Base-by-base conservation (phyloP, 37 sponge, comb jelly and placozoan species). In the Amphimedon queenslandica region DNA sequence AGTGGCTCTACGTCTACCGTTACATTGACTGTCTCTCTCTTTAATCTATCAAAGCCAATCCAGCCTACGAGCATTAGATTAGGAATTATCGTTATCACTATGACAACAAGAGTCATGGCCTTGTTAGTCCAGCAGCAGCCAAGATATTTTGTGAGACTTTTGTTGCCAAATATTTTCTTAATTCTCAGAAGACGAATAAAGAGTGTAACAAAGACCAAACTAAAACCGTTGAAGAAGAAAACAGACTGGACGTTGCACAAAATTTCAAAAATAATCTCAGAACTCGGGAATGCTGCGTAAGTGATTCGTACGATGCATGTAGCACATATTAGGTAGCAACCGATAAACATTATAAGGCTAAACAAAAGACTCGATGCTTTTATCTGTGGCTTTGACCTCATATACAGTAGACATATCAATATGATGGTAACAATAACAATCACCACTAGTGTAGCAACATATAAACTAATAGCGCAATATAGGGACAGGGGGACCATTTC, bases 281-380 rank as follows among this genome's bases (percentile, higher is more conserved):
- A 55, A 16, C 47, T 51, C 10, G 31, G 20, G 13, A 67, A 31
- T 6, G 58, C 1, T 1, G 38, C 40, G 10, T 37, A 2, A 23
- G 40, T 38, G 0, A 61, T 38, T 10, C 36, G 29, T 60, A 60
- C 23, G 8, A n/a, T 25, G 28, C 21, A 11, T 6, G 61, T 25
- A 60, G 21, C 8, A 25, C 27, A 25, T 6, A 60, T 60, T n/a
- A 5, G 5, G 34, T 71, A 79, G 78, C 78, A 78, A 21, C 78
- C 70, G 16, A 53, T 27, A 55, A 69, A 69, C 70, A 78, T 78
- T 30, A 58, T 35, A 16, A 79, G 43, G 23, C 71, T 71, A 40
- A 79, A 33, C 31, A 25, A 25, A 34, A 13, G 34, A 41, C 71
- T 71, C 11, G 71, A 40, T 37, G 80, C 80, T 60, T 79, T 79